Evolutionary conservation across 92 coral and sea anemone species (phyloP), one percentile per base, ranked within the genome.

Genomic region (Plumapathes pennacea): DNA sequence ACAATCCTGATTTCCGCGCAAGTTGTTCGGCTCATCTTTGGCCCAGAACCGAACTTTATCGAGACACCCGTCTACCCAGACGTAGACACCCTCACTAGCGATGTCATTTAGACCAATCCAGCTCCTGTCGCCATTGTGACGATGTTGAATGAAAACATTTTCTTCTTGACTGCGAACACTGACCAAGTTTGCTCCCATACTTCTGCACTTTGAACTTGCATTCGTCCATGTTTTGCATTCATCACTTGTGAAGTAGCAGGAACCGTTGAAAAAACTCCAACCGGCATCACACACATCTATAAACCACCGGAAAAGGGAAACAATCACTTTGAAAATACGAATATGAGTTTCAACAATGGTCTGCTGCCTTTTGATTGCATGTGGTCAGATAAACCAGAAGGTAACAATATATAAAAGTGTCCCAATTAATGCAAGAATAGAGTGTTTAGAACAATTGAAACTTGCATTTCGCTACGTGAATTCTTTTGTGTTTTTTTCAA

Each of bases 261-360:
- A 60, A 1, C 88, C 82, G 24, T 61, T 30, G 64, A 49, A 81
- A 48, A 66, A 81, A 17, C 54, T 38, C 88, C 88, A 81, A 5
- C 38, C 62, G 4, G 73, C 23, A 7, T 57, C 66, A 19, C 81
- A 74, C 26, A 55, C 38, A 24, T 62, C 80, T 73, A 32, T 4
- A 28, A n/a, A n/a, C n/a, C n/a, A n/a, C n/a, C n/a, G n/a, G n/a
- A n/a, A n/a, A n/a, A n/a, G n/a, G n/a, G n/a, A n/a, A n/a, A n/a
- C n/a, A n/a, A n/a, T n/a, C n/a, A n/a, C n/a, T n/a, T n/a, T n/a
- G n/a, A n/a, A n/a, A n/a, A n/a, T n/a, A n/a, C n/a, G n/a, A n/a
- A n/a, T n/a, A n/a, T n/a, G n/a, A n/a, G n/a, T n/a, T n/a, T n/a
- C n/a, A n/a, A n/a, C n/a, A n/a, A n/a, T n/a, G n/a, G n/a, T n/a